Conservation (phyloP, 2,797 vertebrate species). For the Crenichthys baileyi region DNA sequence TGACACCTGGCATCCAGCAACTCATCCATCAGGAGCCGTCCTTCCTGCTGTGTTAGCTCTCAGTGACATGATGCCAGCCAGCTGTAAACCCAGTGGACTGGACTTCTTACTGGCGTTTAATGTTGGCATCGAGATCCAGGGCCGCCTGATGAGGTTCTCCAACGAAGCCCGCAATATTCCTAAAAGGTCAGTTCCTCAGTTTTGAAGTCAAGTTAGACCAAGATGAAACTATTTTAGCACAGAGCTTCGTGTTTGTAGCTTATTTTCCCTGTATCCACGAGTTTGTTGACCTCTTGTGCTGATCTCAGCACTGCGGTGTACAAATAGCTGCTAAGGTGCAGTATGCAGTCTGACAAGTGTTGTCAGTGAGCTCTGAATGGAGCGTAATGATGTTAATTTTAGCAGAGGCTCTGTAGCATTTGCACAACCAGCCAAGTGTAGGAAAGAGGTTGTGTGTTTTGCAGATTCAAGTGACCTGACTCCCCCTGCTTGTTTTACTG, state of each 20-base stretch:
- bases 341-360: slow-evolving; percentile 24
- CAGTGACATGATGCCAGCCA: slow-evolving; percentile 84
- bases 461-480: slow-evolving; percentile 37
- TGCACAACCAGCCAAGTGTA: slow-evolving; percentile 34
- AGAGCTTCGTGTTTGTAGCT: slow-evolving; percentile 57
- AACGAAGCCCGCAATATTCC: slow-evolving; percentile 87
- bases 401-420: slow-evolving; percentile 31
- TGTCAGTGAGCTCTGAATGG: slow-evolving; percentile 49
- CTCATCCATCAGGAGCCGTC: slow-evolving; percentile 89
- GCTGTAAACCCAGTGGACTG: slow-evolving; percentile 81
- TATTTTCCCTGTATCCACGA: not conserved
- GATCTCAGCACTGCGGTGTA: slow-evolving; percentile 29
- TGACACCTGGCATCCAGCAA: slow-evolving; percentile 89
- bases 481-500: slow-evolving; percentile 31
- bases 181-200: slow-evolving; percentile 80
- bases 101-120: slow-evolving; percentile 89
- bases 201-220: not conserved
- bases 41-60: slow-evolving; percentile 88
- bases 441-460: slow-evolving; percentile 50
- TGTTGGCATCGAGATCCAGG: slow-evolving; percentile 90
- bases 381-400: slow-evolving; percentile 18
- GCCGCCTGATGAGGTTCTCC: slow-evolving; percentile 89
- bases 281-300: slow-evolving; percentile 21
- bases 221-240: not conserved
- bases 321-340: slow-evolving; percentile 4